Evolutionary conservation across 1,140 invertebrate genomes (phyloP), one percentile per base, ranked within the genome.

Genomic region (Venustaconcha ellipsiformis): DNA sequence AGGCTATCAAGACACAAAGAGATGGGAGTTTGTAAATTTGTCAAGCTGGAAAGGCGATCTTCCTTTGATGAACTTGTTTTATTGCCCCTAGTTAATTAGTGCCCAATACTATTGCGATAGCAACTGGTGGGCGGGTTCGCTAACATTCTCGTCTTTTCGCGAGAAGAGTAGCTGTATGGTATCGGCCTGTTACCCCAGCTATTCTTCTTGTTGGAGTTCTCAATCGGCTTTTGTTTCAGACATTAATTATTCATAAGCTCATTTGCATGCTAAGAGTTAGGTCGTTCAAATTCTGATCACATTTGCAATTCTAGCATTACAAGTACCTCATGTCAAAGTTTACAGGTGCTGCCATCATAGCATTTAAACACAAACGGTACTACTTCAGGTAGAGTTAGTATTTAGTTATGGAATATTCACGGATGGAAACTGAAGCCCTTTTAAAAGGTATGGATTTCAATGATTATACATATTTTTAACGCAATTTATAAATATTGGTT

Each of bases 351-450:
- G 59, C 65, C 63, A 63, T 63, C 69, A 78, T 69, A 64, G 67
- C 74, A 26, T 62, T 67, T 71, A 74, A 69, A 58, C 56, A 78
- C 67, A 79, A 74, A 72, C 76, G 57, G 56, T 67, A 58, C 48
- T 64, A 72, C 63, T 72, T 74, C 17, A 68, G 74, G 64, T 60
- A 67, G 56, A 65, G 75, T 74, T 64, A 72, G 57, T 66, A 70
- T 72, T 72, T 70, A 56, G 75, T 67, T 57, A 82, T 84, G 83
- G 83, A 82, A 60, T 84, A 78, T 62, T 70, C 75, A 20, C 68
- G 74, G 13, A 79, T 84, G 73, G 83, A 84, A 72, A 72, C 78
- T 20, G 83, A 84, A 48, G 79, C 79, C 1, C 69, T 84, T 37
- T 64, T 83, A 30, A 83, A 84, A 84, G 83, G 83, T 84, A 78